Conservation (phyloP, 2,113 vertebrate species). For the Thryonomys swinderianus region DNA sequence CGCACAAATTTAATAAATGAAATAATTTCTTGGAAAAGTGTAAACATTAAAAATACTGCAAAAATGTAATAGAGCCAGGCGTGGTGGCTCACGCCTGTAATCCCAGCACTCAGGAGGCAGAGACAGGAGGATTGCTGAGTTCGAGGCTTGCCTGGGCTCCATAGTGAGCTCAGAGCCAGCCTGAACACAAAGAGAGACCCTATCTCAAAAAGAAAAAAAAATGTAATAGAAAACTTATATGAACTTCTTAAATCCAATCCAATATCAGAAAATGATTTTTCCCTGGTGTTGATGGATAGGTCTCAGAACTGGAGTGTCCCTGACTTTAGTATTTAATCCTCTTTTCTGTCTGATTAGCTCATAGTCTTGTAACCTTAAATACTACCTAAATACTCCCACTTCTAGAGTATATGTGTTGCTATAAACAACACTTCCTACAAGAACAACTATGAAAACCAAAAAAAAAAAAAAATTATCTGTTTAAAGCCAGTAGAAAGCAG, state of each 20-base stretch:
- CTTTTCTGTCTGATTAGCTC: background rate
- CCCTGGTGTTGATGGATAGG: background rate
- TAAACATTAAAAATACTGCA: background rate
- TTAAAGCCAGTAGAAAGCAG: background rate
- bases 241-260: conserved; percentile 74
- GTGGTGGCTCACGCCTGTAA: no score
- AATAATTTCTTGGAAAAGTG: background rate
- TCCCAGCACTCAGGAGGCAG: no score
- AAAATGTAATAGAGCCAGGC: no score
- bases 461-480: background rate
- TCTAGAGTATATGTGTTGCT: background rate
- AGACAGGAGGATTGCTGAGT: no score
- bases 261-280: conserved; percentile 66
- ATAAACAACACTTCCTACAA: background rate
- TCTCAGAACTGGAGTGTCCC: background rate
- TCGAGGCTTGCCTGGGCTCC: no score
- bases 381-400: background rate
- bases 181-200: no score
- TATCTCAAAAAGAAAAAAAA: no score
- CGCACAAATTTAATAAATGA: background rate
- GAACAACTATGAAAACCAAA: background rate
- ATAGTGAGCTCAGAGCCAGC: no score
- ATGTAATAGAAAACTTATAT: conserved; percentile 71
- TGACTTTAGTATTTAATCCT: background rate
- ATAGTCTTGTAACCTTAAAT: conserved; percentile 6